Conservation (phyloP, 1,140 invertebrate species). For the Nephotettix cincticeps region DNA sequence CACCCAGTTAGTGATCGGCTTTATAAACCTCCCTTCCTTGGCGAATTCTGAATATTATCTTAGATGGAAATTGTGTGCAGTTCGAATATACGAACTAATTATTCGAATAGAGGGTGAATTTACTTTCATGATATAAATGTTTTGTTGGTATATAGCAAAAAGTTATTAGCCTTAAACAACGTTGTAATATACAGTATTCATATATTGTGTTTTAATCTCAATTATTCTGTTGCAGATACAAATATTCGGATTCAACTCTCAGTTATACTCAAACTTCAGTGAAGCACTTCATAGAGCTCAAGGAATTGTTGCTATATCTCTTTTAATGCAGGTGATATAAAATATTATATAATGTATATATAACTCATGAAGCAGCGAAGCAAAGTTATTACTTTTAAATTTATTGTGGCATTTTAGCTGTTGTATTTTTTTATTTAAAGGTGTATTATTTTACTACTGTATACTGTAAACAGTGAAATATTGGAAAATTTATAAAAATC, state of each 20-base stretch:
- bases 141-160: too few species aligned
- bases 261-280: conserved; percentile 88
- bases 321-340: conserved; percentile 75
- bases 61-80: too few species aligned
- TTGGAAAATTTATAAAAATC: too few species aligned
- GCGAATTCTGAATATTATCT: too few species aligned
- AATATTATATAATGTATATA: neutral
- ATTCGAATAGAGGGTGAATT: too few species aligned
- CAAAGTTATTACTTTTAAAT: neutral
- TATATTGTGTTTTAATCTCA: too few species aligned
- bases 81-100: too few species aligned
- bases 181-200: too few species aligned
- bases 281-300: conserved; percentile 85
- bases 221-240: conserved; percentile 86
- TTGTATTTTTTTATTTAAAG: conserved; percentile 42
- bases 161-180: too few species aligned
- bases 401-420: conserved; percentile 23
- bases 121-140: too few species aligned
- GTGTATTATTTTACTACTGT: too few species aligned
- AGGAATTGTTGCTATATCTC: conserved; percentile 84
- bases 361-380: neutral
- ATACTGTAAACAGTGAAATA: too few species aligned
- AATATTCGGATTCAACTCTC: conserved; percentile 92
- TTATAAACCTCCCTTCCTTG: neutral
- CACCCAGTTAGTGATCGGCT: neutral